Conservation (phyloP, 2,888 invertebrate genomes). For the Caenorhabditis imperialis region DNA sequence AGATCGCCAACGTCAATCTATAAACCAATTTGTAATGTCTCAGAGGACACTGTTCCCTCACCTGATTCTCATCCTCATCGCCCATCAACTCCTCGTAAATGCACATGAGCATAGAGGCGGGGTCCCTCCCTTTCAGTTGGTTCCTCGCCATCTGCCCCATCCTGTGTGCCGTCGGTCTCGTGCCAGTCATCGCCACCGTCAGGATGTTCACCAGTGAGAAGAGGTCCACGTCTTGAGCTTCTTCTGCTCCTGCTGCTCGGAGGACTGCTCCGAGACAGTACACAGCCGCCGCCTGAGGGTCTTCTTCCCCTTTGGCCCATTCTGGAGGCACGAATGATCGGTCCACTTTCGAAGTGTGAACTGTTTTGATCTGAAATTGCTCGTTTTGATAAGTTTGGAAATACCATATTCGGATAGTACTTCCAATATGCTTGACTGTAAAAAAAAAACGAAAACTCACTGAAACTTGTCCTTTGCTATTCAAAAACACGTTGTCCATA, state of each 20-base stretch:
- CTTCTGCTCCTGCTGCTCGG: slow-evolving; percentile 65
- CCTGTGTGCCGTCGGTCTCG: slow-evolving; percentile 73
- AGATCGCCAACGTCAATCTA: slow-evolving; percentile 63
- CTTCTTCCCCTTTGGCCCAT: slow-evolving; percentile 65
- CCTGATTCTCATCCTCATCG: slow-evolving; percentile 72
- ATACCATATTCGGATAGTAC: too few species aligned
- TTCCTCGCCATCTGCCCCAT: slow-evolving; percentile 74
- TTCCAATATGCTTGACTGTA: too few species aligned
- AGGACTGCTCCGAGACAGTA: slow-evolving; percentile 68
- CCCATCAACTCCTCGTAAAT: slow-evolving; percentile 77
- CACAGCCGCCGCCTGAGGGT: slow-evolving; percentile 64
- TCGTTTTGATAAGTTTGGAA: background rate
- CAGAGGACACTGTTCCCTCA: slow-evolving; percentile 2
- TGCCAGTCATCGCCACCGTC: slow-evolving; percentile 69
- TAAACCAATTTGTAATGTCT: slow-evolving; percentile 7
- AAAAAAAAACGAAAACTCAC: slow-evolving; percentile 48
- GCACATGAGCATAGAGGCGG: slow-evolving; percentile 63
- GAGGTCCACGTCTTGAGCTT: slow-evolving; percentile 70
- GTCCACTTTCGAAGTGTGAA: slow-evolving; percentile 44
- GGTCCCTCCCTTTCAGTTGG: slow-evolving; percentile 62
- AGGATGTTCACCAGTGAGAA: slow-evolving; percentile 76
- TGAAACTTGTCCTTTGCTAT: slow-evolving; percentile 63
- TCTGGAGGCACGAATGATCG: slow-evolving; percentile 63
- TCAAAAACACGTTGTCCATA: slow-evolving; percentile 68
- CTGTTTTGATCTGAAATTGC: slow-evolving; percentile 59